Evolutionary conservation across 2,888 invertebrate genomes (phyloP).

Genomic region (Cheilosia variabilis): DNA sequence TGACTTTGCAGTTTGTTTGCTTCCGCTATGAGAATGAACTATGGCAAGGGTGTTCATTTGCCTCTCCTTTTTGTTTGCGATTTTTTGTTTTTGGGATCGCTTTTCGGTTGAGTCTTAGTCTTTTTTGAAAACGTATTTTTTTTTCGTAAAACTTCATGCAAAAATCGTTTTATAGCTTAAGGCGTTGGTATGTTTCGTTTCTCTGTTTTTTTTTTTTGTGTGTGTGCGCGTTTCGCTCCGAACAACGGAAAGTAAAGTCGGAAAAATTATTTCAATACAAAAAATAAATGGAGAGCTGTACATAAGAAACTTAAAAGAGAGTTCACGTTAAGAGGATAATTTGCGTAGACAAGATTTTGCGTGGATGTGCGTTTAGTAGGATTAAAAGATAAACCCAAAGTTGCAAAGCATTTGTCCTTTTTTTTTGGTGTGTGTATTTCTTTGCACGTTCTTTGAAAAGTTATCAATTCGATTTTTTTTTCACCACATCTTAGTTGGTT

Average conservation of each 20-base stretch:
- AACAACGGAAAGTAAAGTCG: not conserved
- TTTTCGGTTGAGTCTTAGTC: conserved; percentile 36
- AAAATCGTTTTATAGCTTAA: not conserved
- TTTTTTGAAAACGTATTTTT: conserved; percentile 5
- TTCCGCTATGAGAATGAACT: conserved; percentile 69
- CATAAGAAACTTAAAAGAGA: conserved; percentile 49
- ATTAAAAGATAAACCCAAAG: conserved; percentile 70
- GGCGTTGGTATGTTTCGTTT: not conserved
- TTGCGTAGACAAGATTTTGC: conserved; percentile 56
- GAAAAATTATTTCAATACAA: conserved; percentile 11
- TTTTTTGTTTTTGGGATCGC: conserved; percentile 17
- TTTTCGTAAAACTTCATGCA: not conserved
- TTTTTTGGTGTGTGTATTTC: not conserved
- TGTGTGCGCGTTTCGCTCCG: not conserved
- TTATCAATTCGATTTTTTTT: conserved; percentile 27
- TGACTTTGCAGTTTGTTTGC: conserved; percentile 73
- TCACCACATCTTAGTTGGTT: conserved; percentile 8
- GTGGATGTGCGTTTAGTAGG: conserved; percentile 63
- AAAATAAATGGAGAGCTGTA: conserved; percentile 16
- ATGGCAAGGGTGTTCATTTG: conserved; percentile 43
- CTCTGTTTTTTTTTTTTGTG: not conserved
- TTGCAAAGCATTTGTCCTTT: conserved; percentile 23
- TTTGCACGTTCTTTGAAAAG: conserved; percentile 3
- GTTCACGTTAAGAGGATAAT: conserved; percentile 63
- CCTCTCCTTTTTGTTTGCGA: conserved; percentile 16